Evolutionary conservation across 2,888 invertebrate species (phyloP).

Genomic region (Athrips mouffetella): DNA sequence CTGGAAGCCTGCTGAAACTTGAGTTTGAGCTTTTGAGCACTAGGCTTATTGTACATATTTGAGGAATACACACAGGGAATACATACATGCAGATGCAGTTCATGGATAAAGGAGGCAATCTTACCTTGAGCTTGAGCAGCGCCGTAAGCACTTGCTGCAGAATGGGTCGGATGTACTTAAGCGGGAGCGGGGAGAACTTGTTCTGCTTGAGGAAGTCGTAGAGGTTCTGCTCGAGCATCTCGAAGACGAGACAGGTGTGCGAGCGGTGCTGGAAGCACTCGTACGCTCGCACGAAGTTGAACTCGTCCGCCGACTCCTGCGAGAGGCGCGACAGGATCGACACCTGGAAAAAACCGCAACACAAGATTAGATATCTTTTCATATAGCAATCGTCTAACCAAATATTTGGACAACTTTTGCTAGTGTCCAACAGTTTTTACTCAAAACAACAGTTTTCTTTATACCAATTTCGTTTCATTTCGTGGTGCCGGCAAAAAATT

Average conservation of each 20-base stretch:
- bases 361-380: too few species aligned
- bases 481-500: too few species aligned
- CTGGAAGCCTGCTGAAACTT: too few species aligned
- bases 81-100: neutral
- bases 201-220: constrained; percentile 99
- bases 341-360: constrained; percentile 79
- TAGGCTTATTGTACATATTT: too few species aligned
- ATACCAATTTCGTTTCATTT: too few species aligned
- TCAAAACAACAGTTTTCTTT: too few species aligned
- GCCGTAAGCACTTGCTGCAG: constrained; percentile 96
- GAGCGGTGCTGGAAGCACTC: constrained; percentile 99
- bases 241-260: constrained; percentile 99
- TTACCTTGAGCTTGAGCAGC: constrained; percentile 92
- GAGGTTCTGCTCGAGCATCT: constrained; percentile 99
- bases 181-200: constrained; percentile 98
- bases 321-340: constrained; percentile 94
- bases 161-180: constrained; percentile 99
- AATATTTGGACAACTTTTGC: too few species aligned
- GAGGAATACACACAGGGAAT: neutral
- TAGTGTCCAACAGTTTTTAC: too few species aligned
- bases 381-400: too few species aligned
- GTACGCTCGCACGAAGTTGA: constrained; percentile 99
- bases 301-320: constrained; percentile 99
- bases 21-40: too few species aligned
- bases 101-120: constrained; percentile 11